Percentiles rank a stretch among this genome's conserved stretches.
Evolutionary conservation across 2,113 vertebrate genomes (phyloP).

Genomic region (Odontesthes bonariensis): DNA sequence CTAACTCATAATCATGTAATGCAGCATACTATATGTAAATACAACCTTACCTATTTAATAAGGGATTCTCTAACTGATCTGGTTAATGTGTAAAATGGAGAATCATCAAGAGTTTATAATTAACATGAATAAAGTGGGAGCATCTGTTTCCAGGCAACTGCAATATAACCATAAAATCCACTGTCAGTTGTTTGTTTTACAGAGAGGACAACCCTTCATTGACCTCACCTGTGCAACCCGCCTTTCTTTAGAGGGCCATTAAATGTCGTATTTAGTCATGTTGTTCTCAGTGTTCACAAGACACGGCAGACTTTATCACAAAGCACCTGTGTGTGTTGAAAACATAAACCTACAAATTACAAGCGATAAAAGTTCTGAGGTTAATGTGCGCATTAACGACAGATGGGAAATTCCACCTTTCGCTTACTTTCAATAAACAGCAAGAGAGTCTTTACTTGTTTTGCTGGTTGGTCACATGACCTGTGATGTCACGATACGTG

Average conservation of each 20-base stretch:
- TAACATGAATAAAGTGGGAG: slow-evolving; percentile 21
- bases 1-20: neutral
- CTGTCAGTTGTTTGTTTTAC: neutral
- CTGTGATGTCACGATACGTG: slow-evolving; percentile 29
- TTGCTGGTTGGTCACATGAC: slow-evolving; percentile 43
- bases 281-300: neutral
- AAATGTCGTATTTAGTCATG: neutral
- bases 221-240: slow-evolving; percentile 4
- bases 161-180: neutral
- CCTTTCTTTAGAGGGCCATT: neutral
- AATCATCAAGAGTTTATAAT: slow-evolving; percentile 7
- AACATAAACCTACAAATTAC: neutral
- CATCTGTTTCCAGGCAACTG: slow-evolving; percentile 53
- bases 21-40: neutral
- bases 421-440: neutral
- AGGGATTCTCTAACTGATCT: neutral
- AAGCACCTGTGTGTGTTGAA: neutral
- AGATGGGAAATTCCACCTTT: neutral
- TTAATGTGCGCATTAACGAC: no score
- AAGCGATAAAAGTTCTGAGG: neutral
- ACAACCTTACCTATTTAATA: neutral
- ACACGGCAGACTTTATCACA: neutral
- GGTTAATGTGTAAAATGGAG: slow-evolving; percentile 16
- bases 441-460: neutral
- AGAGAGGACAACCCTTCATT: slow-evolving; percentile 13